Evolutionary conservation across 2,113 vertebrate species (phyloP), one percentile per base, ranked within the genome.

Genomic region (Otis tarda): DNA sequence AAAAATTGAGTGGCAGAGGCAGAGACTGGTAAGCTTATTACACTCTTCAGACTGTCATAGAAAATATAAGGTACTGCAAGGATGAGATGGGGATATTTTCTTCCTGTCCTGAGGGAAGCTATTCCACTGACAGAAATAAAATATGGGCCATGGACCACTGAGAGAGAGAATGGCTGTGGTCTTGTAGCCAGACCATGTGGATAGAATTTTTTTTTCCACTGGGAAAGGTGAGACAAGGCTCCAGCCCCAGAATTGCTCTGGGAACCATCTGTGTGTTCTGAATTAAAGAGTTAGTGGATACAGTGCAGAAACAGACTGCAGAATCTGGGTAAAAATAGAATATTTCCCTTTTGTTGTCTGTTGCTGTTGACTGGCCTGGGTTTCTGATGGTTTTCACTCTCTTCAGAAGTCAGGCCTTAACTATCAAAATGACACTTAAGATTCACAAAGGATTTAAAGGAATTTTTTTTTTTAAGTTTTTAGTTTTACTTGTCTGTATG

Each of bases 401-500:
- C 15, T 90, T 80, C 24, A 60, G 47, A 84, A 65, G 78, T 33
- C 8, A 37, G 24, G 13, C 2, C 53, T 65, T 67, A 55, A 63
- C 53, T 82, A 71, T 56, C 18, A 75, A 87, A 76, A 71, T 59
- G 6, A n/a, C 14, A n/a, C 10, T 43, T 21, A 31, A 68, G 17
- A 41, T 28, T 55, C 19, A 59, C 4, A 50, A 53, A 49, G 7
- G 8, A 79, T 79, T 83, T 73, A 22, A 4, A 13, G 12, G 22
- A 7, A 30, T 25, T 45, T 10, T 53, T n/a, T 59, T 68, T 50
- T 52, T 52, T 7, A 4, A 2, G 0, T 3, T 60, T 33, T 53
- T 47, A 7, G 1, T 16, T 85, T 91, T 60, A 50, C 45, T 83
- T 85, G 5, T 45, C 25, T 45, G 16, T 60, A 24, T 63, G 47